These are phyloP conservation scores for Strigops habroptila DNA, from an alignment of 2,113 vertebrate species.

Conservation along the genomic window DNA sequence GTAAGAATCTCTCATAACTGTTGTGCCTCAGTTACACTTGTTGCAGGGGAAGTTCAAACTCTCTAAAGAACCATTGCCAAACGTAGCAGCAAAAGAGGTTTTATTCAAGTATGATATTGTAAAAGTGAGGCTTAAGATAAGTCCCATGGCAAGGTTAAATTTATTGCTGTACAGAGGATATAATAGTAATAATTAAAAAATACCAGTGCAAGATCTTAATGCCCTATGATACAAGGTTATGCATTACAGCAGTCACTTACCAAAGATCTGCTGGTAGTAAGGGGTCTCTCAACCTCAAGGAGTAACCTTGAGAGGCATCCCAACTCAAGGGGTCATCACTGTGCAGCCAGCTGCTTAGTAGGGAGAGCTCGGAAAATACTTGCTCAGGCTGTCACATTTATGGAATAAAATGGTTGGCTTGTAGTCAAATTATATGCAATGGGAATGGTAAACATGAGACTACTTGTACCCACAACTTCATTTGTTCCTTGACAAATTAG, in stretches of 20 bases:
- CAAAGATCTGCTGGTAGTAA: background rate
- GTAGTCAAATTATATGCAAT: background rate
- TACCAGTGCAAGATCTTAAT: background rate
- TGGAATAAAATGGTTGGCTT: background rate
- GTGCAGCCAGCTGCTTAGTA: background rate
- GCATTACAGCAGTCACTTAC: rapidly evolving
- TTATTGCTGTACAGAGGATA: background rate
- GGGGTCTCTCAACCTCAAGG: background rate
- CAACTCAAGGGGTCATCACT: rapidly evolving
- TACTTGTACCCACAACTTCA: background rate
- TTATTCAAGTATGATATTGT: background rate
- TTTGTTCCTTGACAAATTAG: background rate
- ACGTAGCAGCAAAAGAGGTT: background rate
- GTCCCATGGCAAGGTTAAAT: background rate
- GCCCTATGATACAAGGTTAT: background rate
- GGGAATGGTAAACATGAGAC: background rate
- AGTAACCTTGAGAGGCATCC: background rate
- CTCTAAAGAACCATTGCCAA: background rate
- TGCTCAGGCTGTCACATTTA: background rate
- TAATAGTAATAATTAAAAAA: background rate
- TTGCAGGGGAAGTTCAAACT: background rate
- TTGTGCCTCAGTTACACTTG: background rate
- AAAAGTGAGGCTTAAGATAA: background rate
- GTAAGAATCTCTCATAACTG: background rate
- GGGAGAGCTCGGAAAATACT: background rate